These are phyloP conservation scores for Hemicentrotus pulcherrimus DNA, from an alignment of 35 echinoderm and acorn worm genomes.

Conservation along the genomic window DNA sequence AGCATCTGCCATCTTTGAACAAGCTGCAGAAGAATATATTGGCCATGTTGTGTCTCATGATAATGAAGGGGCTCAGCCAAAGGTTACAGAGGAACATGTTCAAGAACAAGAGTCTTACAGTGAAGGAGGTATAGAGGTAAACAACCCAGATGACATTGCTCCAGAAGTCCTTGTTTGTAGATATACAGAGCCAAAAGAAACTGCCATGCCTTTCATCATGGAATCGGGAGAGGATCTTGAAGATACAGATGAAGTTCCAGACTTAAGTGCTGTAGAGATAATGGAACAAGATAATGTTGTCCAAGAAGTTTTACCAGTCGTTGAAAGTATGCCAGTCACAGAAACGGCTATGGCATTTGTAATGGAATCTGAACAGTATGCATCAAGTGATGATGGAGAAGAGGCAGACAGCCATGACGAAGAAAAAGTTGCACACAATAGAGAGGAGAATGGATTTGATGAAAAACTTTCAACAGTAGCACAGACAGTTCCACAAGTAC, in stretches of 20 bases:
- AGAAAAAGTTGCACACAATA: background rate
- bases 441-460: background rate
- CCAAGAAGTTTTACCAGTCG: background rate
- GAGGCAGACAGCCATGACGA: background rate
- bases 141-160: conserved; percentile 15
- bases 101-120: background rate
- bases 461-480: background rate
- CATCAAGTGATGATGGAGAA: conserved; percentile 24
- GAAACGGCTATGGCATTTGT: background rate
- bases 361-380: conserved; percentile 22
- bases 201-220: conserved; percentile 44
- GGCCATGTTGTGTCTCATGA: background rate
- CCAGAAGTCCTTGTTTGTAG: conserved; percentile 18
- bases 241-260: background rate
- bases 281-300: background rate
- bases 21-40: conserved; percentile 42
- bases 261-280: background rate
- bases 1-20: conserved; percentile 4
- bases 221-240: conserved; percentile 38
- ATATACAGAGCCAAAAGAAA: conserved; percentile 16
- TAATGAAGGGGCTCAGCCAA: background rate
- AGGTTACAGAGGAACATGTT: background rate
- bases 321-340: conserved; percentile 29
- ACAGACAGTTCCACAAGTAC: background rate
- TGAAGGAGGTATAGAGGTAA: background rate